Evolutionary conservation across 2,113 vertebrate species (phyloP).

Genomic region (Phalacrocorax aristotelis): DNA sequence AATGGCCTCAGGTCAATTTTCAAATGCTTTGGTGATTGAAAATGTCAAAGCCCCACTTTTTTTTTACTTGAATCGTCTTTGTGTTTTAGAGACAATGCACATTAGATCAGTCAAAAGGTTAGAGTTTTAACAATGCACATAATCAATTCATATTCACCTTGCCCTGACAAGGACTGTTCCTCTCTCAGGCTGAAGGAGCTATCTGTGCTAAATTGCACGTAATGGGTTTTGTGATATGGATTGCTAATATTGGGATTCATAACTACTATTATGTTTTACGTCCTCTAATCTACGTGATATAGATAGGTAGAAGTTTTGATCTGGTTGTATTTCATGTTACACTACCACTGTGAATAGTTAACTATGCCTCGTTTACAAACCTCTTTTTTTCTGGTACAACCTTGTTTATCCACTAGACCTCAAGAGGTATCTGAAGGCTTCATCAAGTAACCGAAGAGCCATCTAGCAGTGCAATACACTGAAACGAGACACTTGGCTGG

Average conservation of each 20-base stretch:
- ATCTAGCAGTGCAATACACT: not conserved
- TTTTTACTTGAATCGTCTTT: not conserved
- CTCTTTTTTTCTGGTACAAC: not conserved
- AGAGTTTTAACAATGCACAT: not conserved
- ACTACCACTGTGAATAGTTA: not conserved
- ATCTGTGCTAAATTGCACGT: not conserved
- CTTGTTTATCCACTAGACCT: not conserved
- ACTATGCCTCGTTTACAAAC: not conserved
- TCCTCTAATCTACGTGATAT: not conserved
- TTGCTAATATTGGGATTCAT: not conserved
- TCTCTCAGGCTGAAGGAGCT: not conserved
- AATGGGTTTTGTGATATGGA: not conserved
- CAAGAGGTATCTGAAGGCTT: not conserved
- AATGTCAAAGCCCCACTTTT: not conserved
- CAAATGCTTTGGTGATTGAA: not conserved
- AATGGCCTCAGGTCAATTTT: not conserved
- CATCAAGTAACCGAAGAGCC: not conserved
- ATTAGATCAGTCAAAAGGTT: not conserved
- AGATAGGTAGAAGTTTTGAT: not conserved
- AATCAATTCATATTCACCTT: conserved; percentile 5
- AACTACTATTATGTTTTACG: not conserved
- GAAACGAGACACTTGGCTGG: not conserved
- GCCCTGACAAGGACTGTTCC: not conserved
- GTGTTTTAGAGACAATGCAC: not conserved
- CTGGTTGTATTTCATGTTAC: not conserved